Evolutionary conservation across 2,113 vertebrate genomes (phyloP).

Genomic region (Solea senegalensis): DNA sequence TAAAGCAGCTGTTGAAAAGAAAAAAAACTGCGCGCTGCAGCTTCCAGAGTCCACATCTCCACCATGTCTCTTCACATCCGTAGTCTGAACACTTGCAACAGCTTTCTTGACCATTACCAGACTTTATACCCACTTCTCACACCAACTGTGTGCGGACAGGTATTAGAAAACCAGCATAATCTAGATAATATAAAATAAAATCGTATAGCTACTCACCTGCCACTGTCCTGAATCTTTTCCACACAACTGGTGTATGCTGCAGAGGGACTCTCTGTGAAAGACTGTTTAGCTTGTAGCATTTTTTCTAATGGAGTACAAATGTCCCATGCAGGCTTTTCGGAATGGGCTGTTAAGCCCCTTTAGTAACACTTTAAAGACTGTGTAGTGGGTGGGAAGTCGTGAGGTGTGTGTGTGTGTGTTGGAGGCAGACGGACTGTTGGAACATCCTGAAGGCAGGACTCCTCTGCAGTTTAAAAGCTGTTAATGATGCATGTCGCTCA

Average conservation of each 20-base stretch:
- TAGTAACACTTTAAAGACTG: conserved; percentile 61
- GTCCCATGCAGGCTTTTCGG: conserved; percentile 53
- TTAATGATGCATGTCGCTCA: conserved; percentile 80
- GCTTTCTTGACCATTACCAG: too few species aligned
- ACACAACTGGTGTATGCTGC: conserved; percentile 25
- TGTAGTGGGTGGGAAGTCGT: conserved; percentile 47
- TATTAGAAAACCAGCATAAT: conserved; percentile 24
- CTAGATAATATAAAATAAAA: conserved; percentile 4
- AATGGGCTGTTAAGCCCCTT: conserved; percentile 70
- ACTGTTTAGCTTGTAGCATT: conserved; percentile 37
- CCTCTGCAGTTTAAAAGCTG: conserved; percentile 72
- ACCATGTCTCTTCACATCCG: background rate
- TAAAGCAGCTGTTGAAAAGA: background rate
- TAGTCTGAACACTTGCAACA: too few species aligned
- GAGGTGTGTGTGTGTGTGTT: conserved; percentile 45
- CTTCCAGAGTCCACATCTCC: conserved; percentile 6
- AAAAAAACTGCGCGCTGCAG: background rate
- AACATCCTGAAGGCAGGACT: conserved; percentile 63
- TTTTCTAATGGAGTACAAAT: conserved; percentile 53
- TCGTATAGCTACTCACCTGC: conserved; percentile 54
- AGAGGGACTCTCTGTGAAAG: conserved; percentile 28
- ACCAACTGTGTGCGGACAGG: conserved; percentile 12
- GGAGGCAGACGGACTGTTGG: conserved; percentile 53
- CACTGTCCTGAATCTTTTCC: conserved; percentile 13
- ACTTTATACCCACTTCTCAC: conserved; percentile 2